phyloP scores from a whole-genome alignment of 2,797 vertebrate genomes.

The Anguilla marmorata region DNA sequence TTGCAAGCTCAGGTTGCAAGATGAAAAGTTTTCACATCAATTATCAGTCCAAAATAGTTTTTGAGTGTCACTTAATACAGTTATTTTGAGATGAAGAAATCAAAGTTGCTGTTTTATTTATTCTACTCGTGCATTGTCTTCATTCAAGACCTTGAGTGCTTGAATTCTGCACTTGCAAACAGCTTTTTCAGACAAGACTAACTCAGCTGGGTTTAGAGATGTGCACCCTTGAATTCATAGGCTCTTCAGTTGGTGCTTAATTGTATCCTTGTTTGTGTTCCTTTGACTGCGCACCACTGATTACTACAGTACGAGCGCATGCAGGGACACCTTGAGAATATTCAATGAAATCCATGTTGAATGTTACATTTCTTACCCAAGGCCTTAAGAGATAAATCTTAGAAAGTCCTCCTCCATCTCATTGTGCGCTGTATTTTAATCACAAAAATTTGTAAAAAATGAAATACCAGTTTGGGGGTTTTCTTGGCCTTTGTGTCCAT shows the following conservation, averaged over 20 bases:
- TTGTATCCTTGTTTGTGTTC: background rate
- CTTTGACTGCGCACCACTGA: background rate
- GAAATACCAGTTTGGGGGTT: no score
- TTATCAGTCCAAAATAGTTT: no score
- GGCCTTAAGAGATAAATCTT: no score
- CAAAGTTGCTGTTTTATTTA: slow-evolving; percentile 13
- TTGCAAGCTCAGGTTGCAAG: no score
- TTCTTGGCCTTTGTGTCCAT: no score
- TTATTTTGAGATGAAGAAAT: slow-evolving; percentile 9
- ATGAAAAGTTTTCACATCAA: no score
- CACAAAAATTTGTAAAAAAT: no score
- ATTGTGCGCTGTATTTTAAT: no score
- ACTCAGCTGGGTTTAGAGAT: background rate
- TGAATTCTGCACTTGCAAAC: no score
- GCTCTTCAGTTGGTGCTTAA: background rate
- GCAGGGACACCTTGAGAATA: background rate
- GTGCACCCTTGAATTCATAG: background rate
- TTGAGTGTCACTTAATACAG: no score
- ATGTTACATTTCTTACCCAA: background rate
- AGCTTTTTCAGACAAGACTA: background rate
- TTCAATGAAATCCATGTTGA: background rate
- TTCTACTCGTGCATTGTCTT: background rate
- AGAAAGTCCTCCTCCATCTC: no score
- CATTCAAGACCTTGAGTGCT: no score
- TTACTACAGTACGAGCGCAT: background rate